Evolutionary conservation across 2,113 vertebrate genomes (phyloP).

Genomic region (Lycaon pictus): DNA sequence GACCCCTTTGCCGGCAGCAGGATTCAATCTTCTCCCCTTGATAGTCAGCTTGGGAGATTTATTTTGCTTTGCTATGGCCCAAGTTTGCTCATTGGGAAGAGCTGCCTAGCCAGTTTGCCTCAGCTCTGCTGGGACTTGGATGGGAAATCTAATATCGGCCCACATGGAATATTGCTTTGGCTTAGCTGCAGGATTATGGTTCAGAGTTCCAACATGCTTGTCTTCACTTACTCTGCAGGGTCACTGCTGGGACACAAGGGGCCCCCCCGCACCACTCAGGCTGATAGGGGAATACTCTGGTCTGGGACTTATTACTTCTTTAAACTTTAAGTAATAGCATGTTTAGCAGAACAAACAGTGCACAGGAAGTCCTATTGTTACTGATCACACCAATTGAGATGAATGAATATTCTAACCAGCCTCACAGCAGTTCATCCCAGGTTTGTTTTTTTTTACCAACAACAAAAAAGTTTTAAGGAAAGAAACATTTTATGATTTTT

Average conservation of each 20-base stretch:
- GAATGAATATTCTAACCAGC: neutral
- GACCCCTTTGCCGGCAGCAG: neutral
- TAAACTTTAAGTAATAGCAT: neutral
- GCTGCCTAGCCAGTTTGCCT: neutral
- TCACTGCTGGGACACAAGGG: neutral
- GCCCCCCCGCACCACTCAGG: rapidly evolving
- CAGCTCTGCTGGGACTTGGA: constrained; percentile 17
- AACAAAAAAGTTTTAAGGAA: neutral
- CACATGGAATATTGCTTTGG: constrained; percentile 22
- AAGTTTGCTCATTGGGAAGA: constrained; percentile 29
- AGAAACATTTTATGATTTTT: constrained; percentile 5
- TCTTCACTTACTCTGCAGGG: neutral
- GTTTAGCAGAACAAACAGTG: neutral
- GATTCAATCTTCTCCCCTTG: constrained; percentile 27
- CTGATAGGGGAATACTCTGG: neutral
- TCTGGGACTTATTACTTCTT: constrained; percentile 13
- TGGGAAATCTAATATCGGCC: constrained; percentile 25
- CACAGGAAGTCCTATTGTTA: neutral
- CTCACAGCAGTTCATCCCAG: neutral
- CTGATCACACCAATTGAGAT: neutral
- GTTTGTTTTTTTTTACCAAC: neutral
- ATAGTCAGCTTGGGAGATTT: constrained; percentile 50
- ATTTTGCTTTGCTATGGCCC: neutral
- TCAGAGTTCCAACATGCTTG: neutral
- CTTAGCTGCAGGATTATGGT: neutral